phyloP scores from a whole-genome alignment of 2,113 vertebrate species.

The Panurus biarmicus region DNA sequence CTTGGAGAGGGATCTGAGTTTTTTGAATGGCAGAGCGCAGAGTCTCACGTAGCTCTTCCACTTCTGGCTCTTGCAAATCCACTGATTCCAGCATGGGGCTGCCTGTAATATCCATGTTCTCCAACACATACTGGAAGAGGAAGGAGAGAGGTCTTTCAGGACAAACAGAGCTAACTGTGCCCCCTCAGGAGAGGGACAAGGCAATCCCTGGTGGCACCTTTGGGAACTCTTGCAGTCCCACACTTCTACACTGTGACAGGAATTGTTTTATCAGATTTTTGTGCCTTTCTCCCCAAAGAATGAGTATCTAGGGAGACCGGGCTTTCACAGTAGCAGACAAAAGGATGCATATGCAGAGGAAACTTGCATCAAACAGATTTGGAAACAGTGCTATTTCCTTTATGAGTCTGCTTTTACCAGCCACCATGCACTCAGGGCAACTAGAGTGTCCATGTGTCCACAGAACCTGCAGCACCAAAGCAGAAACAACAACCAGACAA shows the following conservation, averaged over 20 bases:
- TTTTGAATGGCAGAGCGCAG: slow-evolving; percentile 70
- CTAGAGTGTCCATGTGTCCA: background rate
- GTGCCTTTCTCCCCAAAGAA: background rate
- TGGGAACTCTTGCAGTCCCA: background rate
- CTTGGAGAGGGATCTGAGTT: slow-evolving; percentile 77
- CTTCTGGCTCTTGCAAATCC: slow-evolving; percentile 75
- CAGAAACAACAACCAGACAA: background rate
- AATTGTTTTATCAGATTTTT: background rate
- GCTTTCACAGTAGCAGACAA: background rate
- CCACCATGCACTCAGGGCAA: background rate
- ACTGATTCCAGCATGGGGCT: slow-evolving; percentile 77
- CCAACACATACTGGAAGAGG: slow-evolving; percentile 78
- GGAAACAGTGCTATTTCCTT: background rate
- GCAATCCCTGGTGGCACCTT: background rate
- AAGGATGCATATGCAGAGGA: background rate
- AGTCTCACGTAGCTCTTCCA: slow-evolving; percentile 70
- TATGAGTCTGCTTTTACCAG: background rate
- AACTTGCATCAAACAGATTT: background rate
- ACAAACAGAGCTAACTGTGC: background rate
- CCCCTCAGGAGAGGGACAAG: background rate
- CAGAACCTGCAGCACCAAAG: background rate
- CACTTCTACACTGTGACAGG: background rate
- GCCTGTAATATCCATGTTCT: slow-evolving; percentile 74
- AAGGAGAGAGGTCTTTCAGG: background rate
- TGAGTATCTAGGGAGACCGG: background rate